Evolutionary conservation across 2,113 vertebrate genomes (phyloP).

Genomic region (Parotia lawesii): DNA sequence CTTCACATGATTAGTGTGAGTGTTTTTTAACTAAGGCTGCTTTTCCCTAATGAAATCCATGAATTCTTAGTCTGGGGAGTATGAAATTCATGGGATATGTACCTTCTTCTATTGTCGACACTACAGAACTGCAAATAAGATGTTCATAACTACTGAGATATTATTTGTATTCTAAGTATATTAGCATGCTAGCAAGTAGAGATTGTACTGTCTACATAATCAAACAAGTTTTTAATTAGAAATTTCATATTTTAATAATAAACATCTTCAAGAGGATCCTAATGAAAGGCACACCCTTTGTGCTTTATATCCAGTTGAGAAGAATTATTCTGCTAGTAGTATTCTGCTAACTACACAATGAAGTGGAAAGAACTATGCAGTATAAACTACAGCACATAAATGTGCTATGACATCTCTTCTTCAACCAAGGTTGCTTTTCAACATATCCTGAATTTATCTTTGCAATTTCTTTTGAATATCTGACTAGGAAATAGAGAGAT

Average conservation of each 20-base stretch:
- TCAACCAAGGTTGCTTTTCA: not conserved
- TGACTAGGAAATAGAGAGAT: not conserved
- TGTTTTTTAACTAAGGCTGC: not conserved
- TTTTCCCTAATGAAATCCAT: not conserved
- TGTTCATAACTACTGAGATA: not conserved
- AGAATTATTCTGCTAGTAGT: not conserved
- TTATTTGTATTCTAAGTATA: not conserved
- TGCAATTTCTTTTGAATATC: not conserved
- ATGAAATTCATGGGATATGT: not conserved
- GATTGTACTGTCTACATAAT: not conserved
- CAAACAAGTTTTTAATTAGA: not conserved
- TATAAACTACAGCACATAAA: not conserved
- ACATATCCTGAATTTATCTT: not conserved
- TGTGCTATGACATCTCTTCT: not conserved
- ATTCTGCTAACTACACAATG: not conserved
- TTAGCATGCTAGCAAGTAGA: not conserved
- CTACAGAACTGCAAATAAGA: not conserved
- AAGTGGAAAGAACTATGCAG: rapidly evolving
- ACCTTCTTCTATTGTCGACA: not conserved
- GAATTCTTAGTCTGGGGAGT: not conserved
- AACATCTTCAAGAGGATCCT: not conserved
- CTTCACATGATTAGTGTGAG: not conserved
- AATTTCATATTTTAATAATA: not conserved
- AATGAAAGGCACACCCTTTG: not conserved
- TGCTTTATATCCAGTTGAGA: not conserved